Evolutionary conservation across 2,888 invertebrate genomes (phyloP), one percentile per base, ranked within the genome.

Genomic region (Homarus gammarus): DNA sequence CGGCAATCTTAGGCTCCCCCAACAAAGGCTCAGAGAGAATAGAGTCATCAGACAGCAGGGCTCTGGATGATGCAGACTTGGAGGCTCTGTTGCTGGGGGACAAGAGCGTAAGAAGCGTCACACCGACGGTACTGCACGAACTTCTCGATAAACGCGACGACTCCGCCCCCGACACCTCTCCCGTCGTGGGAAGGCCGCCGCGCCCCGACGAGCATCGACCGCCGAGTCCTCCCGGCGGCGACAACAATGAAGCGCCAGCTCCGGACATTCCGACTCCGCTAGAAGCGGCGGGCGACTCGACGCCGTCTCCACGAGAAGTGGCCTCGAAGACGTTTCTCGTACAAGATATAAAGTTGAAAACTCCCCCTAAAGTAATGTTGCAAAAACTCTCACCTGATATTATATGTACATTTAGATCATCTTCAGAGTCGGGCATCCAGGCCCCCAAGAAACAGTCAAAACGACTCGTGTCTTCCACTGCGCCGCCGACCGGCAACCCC

Each of bases 1-100:
- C 87, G 36, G 90, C 84, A 33, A 84, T 90, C 22, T 64, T 90
- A n/a, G 90, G 90, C 1, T 90, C 90, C 27, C 90, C 90, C 64
- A 64, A 36, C 18, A 90, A 87, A 78, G 61, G 81, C 0, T 90
- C 87, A 12, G 90, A 87, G 40, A 83, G 87, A 77, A 77, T 84
- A 61, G 78, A 83, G 51, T n/a, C 83, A 36, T 27, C 78, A 38
- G 83, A 84, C 68, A 72, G 40, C 27, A 89, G 72, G 33, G 38
- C 51, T 22, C 44, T 89, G 84, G 77, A 89, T 77, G 88, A 89
- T 77, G 83, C 70, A 40, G 83, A 83, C 56, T 68, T 89, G 15
- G 84, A 84, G 33, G 88, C 88, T 40, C 70, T 89, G 10, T 38
- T 89, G 31, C 6, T 79, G 51, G 86, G 86, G n/a, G 86, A 86